Percentiles rank a stretch among this genome's conserved stretches.
phyloP scores from a whole-genome alignment of 2,888 invertebrate species.

The Malthinus flaveolus region DNA sequence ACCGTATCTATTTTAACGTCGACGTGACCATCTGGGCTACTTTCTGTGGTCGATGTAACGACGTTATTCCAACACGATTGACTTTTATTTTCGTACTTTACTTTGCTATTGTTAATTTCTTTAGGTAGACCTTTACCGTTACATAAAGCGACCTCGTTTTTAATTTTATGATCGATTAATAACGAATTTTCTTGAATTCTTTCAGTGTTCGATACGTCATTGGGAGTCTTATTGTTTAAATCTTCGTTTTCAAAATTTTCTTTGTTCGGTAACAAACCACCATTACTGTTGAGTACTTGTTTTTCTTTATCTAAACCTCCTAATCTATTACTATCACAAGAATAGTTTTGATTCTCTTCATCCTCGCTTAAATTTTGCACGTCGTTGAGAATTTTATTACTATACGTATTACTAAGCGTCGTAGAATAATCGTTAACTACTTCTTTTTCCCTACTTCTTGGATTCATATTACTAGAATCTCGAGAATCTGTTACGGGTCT shows the following conservation, averaged over 20 bases:
- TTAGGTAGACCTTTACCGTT: constrained; percentile 12
- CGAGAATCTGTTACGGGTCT: constrained; percentile 53
- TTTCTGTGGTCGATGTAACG: constrained; percentile 43
- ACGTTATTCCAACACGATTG: constrained; percentile 36
- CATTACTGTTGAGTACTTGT: constrained; percentile 30
- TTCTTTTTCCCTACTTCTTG: constrained; percentile 50
- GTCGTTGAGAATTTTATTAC: constrained; percentile 44
- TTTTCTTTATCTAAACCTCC: constrained; percentile 48
- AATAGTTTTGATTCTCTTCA: constrained; percentile 44
- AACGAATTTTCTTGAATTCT: constrained; percentile 14
- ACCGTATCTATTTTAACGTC: too few species aligned
- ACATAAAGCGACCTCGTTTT: constrained; percentile 9
- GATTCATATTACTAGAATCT: constrained; percentile 56
- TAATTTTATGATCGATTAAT: constrained; percentile 14
- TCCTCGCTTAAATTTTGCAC: constrained; percentile 47
- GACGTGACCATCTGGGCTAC: constrained; percentile 53
- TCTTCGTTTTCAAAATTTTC: constrained; percentile 22
- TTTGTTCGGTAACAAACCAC: constrained; percentile 30
- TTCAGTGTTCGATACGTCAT: constrained; percentile 20
- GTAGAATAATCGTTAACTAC: constrained; percentile 33
- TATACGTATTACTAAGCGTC: constrained; percentile 35
- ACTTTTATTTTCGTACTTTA: constrained; percentile 23
- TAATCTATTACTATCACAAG: constrained; percentile 52
- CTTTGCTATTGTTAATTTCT: constrained; percentile 20
- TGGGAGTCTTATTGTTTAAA: constrained; percentile 13